Evolutionary conservation across 2,797 vertebrate species (phyloP).

Genomic region (Allochrocebus solatus): DNA sequence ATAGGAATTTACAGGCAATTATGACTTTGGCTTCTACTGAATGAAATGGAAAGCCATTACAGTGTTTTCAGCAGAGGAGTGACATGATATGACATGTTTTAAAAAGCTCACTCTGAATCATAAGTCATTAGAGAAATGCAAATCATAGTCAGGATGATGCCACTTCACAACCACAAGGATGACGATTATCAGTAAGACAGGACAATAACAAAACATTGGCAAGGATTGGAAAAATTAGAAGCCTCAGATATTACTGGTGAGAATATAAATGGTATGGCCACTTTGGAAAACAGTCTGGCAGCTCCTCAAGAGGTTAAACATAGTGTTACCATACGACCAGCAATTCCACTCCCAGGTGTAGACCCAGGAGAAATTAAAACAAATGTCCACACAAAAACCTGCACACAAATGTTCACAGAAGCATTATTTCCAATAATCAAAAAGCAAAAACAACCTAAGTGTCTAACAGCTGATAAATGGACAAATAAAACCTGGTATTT

Average conservation of each 20-base stretch:
- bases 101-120: not conserved
- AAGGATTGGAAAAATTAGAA: not conserved
- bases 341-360: not conserved
- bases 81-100: not conserved
- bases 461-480: not conserved
- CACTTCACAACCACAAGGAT: not conserved
- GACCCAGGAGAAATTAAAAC: not conserved
- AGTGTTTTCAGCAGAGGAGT: not conserved
- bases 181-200: not conserved
- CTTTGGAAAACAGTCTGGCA: not conserved
- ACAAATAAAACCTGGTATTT: not conserved
- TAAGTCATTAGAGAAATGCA: not conserved
- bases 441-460: not conserved
- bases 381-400: not conserved
- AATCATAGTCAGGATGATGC: not conserved
- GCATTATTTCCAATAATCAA: not conserved
- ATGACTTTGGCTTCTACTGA: not conserved
- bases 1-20: not conserved
- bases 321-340: not conserved
- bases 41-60: not conserved
- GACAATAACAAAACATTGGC: not conserved
- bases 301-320: not conserved
- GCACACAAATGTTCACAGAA: not conserved
- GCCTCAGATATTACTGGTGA: not conserved
- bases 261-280: not conserved